A percentile compares a stretch with the other conserved stretches of the same genome.
phyloP scores from a whole-genome alignment of 2,797 vertebrate species.

The Clarias pachynema region DNA sequence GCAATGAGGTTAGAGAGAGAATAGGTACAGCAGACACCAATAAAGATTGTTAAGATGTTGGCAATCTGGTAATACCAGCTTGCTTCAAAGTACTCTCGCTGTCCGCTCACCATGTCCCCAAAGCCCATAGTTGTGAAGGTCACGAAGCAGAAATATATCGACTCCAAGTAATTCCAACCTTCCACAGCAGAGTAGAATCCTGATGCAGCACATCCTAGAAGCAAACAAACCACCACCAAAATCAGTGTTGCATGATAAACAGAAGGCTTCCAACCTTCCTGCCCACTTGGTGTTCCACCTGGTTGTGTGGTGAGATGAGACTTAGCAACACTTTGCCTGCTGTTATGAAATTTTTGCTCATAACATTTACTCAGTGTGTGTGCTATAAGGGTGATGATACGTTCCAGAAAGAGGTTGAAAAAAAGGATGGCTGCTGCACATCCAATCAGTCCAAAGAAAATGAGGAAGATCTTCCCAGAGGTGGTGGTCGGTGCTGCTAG shows the following conservation, averaged over 20 bases:
- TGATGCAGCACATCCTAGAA: conserved; percentile 63
- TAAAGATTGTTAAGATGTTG: conserved; percentile 67
- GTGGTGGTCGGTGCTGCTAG: conserved; percentile 65
- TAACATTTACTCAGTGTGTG: conserved; percentile 52
- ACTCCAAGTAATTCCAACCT: conserved; percentile 68
- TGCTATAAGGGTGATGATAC: conserved; percentile 60
- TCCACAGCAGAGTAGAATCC: conserved; percentile 67
- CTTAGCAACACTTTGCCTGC: background rate
- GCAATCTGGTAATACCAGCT: conserved; percentile 60
- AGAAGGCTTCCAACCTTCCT: conserved; percentile 61
- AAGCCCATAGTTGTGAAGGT: conserved; percentile 74
- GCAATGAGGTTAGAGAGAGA: conserved; percentile 69
- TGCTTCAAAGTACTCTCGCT: conserved; percentile 59
- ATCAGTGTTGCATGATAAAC: conserved; percentile 63
- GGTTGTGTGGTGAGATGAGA: conserved; percentile 15
- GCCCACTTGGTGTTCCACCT: conserved; percentile 21
- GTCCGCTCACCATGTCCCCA: conserved; percentile 71
- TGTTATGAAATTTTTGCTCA: conserved; percentile 10
- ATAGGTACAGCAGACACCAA: conserved; percentile 71
- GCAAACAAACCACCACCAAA: conserved; percentile 58
- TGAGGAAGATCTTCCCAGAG: conserved; percentile 66
- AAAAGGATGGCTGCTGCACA: conserved; percentile 68
- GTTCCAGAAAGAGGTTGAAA: conserved; percentile 72
- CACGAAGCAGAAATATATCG: conserved; percentile 74
- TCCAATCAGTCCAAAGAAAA: conserved; percentile 71